phyloP scores from a whole-genome alignment of 2,888 invertebrate species.

The Morpho achilles region DNA sequence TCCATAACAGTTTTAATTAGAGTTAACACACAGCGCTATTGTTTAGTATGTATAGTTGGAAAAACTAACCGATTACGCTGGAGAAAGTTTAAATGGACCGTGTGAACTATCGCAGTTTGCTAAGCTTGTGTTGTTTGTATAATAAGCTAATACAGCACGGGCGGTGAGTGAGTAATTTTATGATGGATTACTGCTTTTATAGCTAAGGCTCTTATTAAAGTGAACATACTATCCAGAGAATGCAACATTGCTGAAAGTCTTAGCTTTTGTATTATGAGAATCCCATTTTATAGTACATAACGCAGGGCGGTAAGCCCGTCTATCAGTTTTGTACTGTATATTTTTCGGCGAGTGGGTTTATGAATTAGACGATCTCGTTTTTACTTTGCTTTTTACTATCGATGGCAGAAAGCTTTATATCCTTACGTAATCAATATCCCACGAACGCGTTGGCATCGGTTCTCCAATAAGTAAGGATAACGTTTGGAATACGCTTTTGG shows the following conservation, averaged over 20 bases:
- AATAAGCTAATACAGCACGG: conserved; percentile 5
- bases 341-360: too few relatives aligned
- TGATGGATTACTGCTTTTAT: conserved; percentile 14
- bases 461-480: too few relatives aligned
- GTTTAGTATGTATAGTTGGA: conserved; percentile 5
- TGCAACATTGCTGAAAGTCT: conserved; percentile 4
- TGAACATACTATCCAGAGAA: conserved; percentile 6
- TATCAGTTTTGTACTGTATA: too few relatives aligned
- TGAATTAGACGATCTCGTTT: too few relatives aligned
- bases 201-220: conserved; percentile 12
- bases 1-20: background rate
- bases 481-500: too few relatives aligned
- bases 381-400: too few relatives aligned
- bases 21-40: background rate
- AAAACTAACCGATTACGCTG: conserved; percentile 12
- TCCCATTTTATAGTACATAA: background rate
- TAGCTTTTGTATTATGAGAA: background rate
- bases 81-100: conserved; percentile 14
- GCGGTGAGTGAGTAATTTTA: conserved; percentile 11
- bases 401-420: too few relatives aligned
- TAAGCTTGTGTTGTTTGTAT: conserved; percentile 11
- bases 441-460: too few relatives aligned
- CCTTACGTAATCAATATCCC: too few relatives aligned
- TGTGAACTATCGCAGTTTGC: conserved; percentile 14
- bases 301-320: too few relatives aligned